These are phyloP conservation scores for Panzeria rudis DNA, from an alignment of 2,888 invertebrate species.

Conservation along the genomic window DNA sequence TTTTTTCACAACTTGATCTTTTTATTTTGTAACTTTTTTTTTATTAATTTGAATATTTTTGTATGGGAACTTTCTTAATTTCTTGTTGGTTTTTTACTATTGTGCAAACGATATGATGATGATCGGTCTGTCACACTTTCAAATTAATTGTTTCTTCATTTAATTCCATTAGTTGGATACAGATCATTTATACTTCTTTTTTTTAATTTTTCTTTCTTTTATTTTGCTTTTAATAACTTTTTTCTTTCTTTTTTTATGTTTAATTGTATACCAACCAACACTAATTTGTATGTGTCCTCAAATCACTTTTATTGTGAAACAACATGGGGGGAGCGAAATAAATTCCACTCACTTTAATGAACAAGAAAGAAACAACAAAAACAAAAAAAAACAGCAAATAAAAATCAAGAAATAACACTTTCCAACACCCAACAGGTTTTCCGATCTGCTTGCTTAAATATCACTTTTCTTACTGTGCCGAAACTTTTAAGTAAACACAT, in stretches of 20 bases:
- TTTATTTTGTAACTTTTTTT: conserved; percentile 32
- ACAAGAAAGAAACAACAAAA: conserved; percentile 18
- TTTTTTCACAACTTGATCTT: conserved; percentile 33
- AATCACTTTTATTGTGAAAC: conserved; percentile 71
- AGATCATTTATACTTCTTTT: conserved; percentile 34
- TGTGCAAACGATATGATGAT: conserved; percentile 39
- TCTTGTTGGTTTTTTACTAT: conserved; percentile 19
- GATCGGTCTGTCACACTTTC: conserved; percentile 33
- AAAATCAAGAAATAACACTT: conserved; percentile 69
- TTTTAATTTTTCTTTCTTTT: conserved; percentile 39
- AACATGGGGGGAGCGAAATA: conserved; percentile 66
- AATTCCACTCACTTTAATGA: conserved; percentile 69
- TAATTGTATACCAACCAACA: conserved; percentile 12
- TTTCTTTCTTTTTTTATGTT: conserved; percentile 39
- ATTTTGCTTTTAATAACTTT: conserved; percentile 43
- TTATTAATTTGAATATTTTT: conserved; percentile 15
- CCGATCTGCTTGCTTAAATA: conserved; percentile 72
- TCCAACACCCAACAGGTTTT: conserved; percentile 73
- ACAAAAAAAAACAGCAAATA: conserved; percentile 28
- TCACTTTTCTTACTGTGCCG: conserved; percentile 73
- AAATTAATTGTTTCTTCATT: conserved; percentile 38
- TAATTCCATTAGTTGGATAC: conserved; percentile 55
- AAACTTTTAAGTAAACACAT: conserved; percentile 73
- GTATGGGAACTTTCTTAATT: conserved; percentile 21
- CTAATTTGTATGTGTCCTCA: conserved; percentile 65